Evolutionary conservation across 2,113 vertebrate species (phyloP), one percentile per base, ranked within the genome.

Genomic region (Rhynchomys soricoides): DNA sequence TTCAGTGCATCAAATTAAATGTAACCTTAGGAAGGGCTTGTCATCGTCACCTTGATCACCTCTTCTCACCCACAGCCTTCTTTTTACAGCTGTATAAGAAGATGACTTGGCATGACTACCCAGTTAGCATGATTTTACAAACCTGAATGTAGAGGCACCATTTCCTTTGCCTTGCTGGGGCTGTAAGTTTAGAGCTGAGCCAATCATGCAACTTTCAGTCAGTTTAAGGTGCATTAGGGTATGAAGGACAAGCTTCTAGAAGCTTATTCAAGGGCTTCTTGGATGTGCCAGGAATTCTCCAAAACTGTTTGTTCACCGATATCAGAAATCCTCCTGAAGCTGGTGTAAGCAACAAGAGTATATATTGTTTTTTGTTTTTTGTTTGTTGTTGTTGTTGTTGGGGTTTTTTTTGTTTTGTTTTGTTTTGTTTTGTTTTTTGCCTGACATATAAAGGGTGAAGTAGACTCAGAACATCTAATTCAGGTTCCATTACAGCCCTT

Each of bases 1-100:
- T 86, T 68, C n/a, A 64, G 95, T 86, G 31, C 71, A 94, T 95
- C 92, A 89, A 96, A 94, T 96, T 95, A 96, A 95, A 96, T 52
- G 89, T 26, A 94, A 96, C 94, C 94, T 97, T 86, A 96, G 88
- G 75, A 96, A 86, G 55, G 74, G 59, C 91, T 96, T 96, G 96
- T 93, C 95, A 83, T 95, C 92, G 87, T 91, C 71, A 89, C 95
- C 68, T 94, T 62, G 86, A 92, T 95, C 95, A 57, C 86, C 92
- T 94, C 40, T 31, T 70, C 5, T 62, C 15, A 24, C 52, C 68
- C 55, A 7, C 0, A 86, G 59, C 88, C 43, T 91, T 91, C 59
- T 71, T 59, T 96, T 96, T 48, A 68, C 48, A 62, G 43, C 31
- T 78, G 37, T 88, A 17, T 62, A 52, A 90, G 57, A 64, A 87